These are phyloP conservation scores for Metalampra italica DNA, from an alignment of 2,888 invertebrate species.

Conservation along the genomic window DNA sequence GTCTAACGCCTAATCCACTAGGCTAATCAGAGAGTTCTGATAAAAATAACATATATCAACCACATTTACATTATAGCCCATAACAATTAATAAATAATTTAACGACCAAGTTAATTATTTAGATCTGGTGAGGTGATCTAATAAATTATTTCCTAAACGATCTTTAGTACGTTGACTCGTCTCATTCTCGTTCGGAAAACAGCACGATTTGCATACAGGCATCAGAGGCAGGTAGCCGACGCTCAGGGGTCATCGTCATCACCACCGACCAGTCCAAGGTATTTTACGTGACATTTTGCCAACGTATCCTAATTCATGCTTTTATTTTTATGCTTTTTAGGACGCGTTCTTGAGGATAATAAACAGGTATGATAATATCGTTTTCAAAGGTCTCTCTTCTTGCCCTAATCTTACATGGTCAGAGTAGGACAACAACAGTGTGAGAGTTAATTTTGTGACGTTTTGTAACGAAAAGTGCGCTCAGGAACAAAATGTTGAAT, in stretches of 20 bases:
- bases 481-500: too few species aligned
- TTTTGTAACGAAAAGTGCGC: not conserved
- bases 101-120: not conserved
- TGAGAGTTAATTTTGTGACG: slow-evolving; percentile 21
- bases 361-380: slow-evolving; percentile 5
- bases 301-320: slow-evolving; percentile 44
- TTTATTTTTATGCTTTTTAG: slow-evolving; percentile 35
- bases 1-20: not conserved
- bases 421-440: too few species aligned
- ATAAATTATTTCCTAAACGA: slow-evolving; percentile 59
- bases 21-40: too few species aligned
- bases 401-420: slow-evolving; percentile 21
- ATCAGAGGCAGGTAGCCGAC: slow-evolving; percentile 61
- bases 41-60: too few species aligned
- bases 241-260: slow-evolving; percentile 67
- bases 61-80: too few species aligned
- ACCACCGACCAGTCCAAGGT: slow-evolving; percentile 54
- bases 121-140: slow-evolving; percentile 38
- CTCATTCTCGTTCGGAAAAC: slow-evolving; percentile 48
- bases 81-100: not conserved
- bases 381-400: slow-evolving; percentile 26
- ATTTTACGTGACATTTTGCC: slow-evolving; percentile 63
- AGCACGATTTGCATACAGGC: slow-evolving; percentile 68
- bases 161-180: slow-evolving; percentile 60
- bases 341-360: slow-evolving; percentile 7